A percentile compares a stretch with the other conserved stretches of the same genome.
Evolutionary conservation across 2,888 invertebrate genomes (phyloP).

Genomic region (Ochlodes sylvanus): DNA sequence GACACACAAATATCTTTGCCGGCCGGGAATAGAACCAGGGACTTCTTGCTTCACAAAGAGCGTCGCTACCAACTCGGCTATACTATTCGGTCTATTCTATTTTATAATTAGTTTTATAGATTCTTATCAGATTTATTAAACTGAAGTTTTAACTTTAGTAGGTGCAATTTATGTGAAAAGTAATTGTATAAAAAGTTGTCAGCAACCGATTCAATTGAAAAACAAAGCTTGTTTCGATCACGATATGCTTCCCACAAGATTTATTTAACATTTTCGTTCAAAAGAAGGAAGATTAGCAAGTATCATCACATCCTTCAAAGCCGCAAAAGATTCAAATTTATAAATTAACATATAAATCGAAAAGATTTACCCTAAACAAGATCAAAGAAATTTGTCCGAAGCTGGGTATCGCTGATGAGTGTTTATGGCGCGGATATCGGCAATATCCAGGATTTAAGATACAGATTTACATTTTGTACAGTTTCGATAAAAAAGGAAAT

Average conservation of each 20-base stretch:
- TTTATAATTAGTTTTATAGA: too few relatives aligned
- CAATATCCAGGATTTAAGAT: slow-evolving; percentile 46
- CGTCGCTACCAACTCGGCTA: too few relatives aligned
- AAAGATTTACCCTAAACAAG: slow-evolving; percentile 82
- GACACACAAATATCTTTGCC: too few relatives aligned
- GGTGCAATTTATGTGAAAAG: too few relatives aligned
- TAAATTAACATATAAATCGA: slow-evolving; percentile 84
- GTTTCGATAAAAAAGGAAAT: slow-evolving; percentile 51
- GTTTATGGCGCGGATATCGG: slow-evolving; percentile 60
- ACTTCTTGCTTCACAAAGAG: too few relatives aligned
- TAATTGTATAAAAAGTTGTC: slow-evolving; percentile 29
- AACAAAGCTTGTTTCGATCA: slow-evolving; percentile 28
- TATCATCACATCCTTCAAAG: slow-evolving; percentile 63
- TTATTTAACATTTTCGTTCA: slow-evolving; percentile 46
- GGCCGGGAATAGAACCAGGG: too few relatives aligned
- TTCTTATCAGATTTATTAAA: too few relatives aligned
- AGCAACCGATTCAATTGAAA: slow-evolving; percentile 31
- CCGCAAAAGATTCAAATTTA: slow-evolving; percentile 77
- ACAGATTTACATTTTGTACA: slow-evolving; percentile 63
- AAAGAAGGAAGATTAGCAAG: slow-evolving; percentile 69
- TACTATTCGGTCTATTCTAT: too few relatives aligned
- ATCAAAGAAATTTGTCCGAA: slow-evolving; percentile 81
- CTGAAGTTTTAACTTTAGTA: too few relatives aligned
- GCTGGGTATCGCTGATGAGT: slow-evolving; percentile 71
- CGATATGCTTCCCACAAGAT: slow-evolving; percentile 23